Evolutionary conservation across 2,113 vertebrate species (phyloP), one percentile per base, ranked within the genome.

Genomic region (Tamias sibiricus): DNA sequence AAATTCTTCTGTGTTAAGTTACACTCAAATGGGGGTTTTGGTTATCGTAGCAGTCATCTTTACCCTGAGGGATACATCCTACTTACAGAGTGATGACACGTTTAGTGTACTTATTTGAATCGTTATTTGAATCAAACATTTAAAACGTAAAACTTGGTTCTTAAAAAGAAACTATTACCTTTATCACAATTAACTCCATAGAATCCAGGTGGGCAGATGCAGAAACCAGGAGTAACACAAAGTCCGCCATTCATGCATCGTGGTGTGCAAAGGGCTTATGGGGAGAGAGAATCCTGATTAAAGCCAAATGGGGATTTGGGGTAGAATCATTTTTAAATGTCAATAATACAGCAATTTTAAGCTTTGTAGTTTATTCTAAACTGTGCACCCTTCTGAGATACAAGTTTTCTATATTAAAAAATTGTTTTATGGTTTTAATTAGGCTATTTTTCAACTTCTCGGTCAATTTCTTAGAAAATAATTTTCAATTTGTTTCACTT

Each of bases 161-260:
- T 87, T 64, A 69, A 72, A 87, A 97, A 40, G 42, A 71, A 80
- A 93, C 0, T 0, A 6, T 97, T 99, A 99, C 99, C 99, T 99
- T 99, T 99, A 95, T 99, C 99, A 0, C 99, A 99, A 77, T 98
- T 99, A 98, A 98, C 98, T 85, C 99, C 99, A 3, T 99, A 99
- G 98, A 99, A 99, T 2, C 99, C 99, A 0, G 99, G 99, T 28
- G 99, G 99, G 89, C 99, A 99, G 97, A 99, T 99, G 98, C 99
- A 99, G 96, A 99, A 98, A 13, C 99, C 99, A 0, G 99, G 99
- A 42, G 99, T 99, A 69, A 99, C 98, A 90, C 99, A 99, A 92
- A 99, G 98, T 10, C 99, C 99, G 0, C 99, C 99, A 0, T 99
- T 99, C 98, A 99, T 98, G 95, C 99, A 99, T 87, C 98, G 98